A percentile compares a stretch with the other conserved stretches of the same genome.
Evolutionary conservation across 2,888 invertebrate species (phyloP).

Genomic region (Drosophila anomelani): DNA sequence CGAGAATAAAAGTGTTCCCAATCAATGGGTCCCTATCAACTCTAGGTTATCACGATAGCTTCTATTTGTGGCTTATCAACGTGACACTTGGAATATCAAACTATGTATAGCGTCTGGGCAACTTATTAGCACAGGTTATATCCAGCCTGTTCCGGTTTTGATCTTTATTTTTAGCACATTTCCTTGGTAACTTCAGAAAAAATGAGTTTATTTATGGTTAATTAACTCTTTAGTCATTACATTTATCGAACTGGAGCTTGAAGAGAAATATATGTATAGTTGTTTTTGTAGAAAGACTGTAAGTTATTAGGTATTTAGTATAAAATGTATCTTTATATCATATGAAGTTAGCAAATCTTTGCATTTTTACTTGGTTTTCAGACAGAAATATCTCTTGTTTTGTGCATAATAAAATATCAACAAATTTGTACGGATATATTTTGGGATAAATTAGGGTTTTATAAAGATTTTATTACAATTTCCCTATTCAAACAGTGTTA

Average conservation of each 20-base stretch:
- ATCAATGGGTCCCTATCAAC: constrained; percentile 6
- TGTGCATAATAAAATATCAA: background rate
- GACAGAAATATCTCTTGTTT: background rate
- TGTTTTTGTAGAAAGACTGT: background rate
- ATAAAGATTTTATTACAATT: background rate
- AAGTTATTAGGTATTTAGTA: background rate
- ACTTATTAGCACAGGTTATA: constrained; percentile 1
- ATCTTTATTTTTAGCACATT: background rate
- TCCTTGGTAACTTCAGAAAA: background rate
- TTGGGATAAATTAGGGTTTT: background rate
- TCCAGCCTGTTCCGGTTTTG: constrained; percentile 4
- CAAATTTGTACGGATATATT: background rate
- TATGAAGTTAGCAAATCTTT: background rate
- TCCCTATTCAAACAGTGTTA: background rate
- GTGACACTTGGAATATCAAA: constrained; percentile 14
- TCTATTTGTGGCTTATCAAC: constrained; percentile 18
- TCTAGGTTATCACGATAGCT: background rate
- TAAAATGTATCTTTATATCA: background rate
- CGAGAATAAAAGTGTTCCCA: constrained; percentile 20
- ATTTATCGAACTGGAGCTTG: background rate
- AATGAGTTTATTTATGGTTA: background rate
- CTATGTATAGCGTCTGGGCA: constrained; percentile 10
- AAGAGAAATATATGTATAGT: too few species aligned
- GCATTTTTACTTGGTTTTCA: background rate
- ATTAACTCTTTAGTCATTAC: background rate